A percentile compares a stretch with the other conserved stretches of the same genome.
phyloP scores from a whole-genome alignment of 1,140 invertebrate genomes.

The Diploscapter pachys region DNA sequence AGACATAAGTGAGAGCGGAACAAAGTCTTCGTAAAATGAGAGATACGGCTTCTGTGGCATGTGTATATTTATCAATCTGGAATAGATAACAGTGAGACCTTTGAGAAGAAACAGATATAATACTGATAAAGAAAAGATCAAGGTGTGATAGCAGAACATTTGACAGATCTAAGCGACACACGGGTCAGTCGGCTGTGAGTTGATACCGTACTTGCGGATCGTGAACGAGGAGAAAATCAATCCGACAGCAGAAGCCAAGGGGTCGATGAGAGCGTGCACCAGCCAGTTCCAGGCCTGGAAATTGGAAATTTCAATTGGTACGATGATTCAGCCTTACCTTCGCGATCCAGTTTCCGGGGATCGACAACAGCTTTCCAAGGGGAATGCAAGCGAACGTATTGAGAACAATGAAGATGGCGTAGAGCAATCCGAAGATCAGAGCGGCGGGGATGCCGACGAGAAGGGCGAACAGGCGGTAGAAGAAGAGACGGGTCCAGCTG shows the following conservation, averaged over 20 bases:
- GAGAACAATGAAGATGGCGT: slow-evolving; percentile 26
- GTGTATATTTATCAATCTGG: no score
- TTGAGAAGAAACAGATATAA: no score
- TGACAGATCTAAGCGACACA: slow-evolving; percentile 11
- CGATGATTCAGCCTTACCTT: slow-evolving; percentile 14
- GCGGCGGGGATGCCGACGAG: slow-evolving; percentile 33
- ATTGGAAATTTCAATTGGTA: slow-evolving; percentile 18
- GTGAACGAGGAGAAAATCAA: slow-evolving; percentile 31
- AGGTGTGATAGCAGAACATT: no score
- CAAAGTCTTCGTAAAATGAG: no score
- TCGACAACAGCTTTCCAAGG: slow-evolving; percentile 28
- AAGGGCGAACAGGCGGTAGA: slow-evolving; percentile 56
- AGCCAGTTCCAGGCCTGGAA: slow-evolving; percentile 35
- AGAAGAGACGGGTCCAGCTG: slow-evolving; percentile 59
- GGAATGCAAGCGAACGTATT: slow-evolving; percentile 33
- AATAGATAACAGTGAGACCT: no score
- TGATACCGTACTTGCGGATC: slow-evolving; percentile 33
- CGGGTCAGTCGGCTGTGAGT: slow-evolving; percentile 25
- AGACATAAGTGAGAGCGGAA: no score
- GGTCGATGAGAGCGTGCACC: slow-evolving; percentile 39
- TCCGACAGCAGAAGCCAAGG: slow-evolving; percentile 22
- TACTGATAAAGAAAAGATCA: no score
- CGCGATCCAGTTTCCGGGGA: slow-evolving; percentile 34
- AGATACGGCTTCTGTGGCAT: no score
- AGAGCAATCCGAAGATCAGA: slow-evolving; percentile 36